Evolutionary conservation across 2,888 invertebrate species (phyloP), one percentile per base, ranked within the genome.

Genomic region (Eristalinus sepulchralis): DNA sequence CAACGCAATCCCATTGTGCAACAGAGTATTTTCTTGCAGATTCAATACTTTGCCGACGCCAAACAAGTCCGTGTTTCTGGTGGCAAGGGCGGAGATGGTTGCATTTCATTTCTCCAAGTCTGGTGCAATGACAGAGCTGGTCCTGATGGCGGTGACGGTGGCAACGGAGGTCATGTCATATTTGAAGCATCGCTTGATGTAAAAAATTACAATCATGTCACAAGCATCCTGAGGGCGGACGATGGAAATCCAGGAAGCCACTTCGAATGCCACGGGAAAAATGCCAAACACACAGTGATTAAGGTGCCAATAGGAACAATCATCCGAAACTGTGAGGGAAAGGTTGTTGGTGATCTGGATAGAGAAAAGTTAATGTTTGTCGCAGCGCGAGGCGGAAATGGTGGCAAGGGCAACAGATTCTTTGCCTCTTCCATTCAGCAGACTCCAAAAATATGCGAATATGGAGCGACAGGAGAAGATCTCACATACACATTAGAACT

Each of bases 71-170:
- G 95, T 71, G 94, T 96, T 0, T 91, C 94, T 0, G 99, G 96
- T 0, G 99, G 99, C 0, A 95, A 95, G 34, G 99, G 99, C 0
- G 99, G 99, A 0, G 95, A 99, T 93, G 99, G 99, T 0, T 95
- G 95, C 89, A 95, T 98, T 75, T 97, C 98, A 0, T 98, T 99
- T 91, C 93, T 97, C 6, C 95, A 95, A 84, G 93, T 95, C 9
- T 97, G 95, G 94, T 94, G 94, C 72, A 98, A 98, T 90, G 98
- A 98, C 87, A 94, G 94, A 78, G 99, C 97, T 0, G 99, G 99
- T 0, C 99, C 98, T 0, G 97, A 98, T 92, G 99, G 90, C 17
- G 99, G 99, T 0, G 98, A 99, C 92, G 99, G 99, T 0, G 99
- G 99, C 0, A 95, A 97, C 91, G 99, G 99, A 0, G 99, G 97